Base-by-base conservation (phyloP, 2,797 vertebrate species). In the Nasua narica region DNA sequence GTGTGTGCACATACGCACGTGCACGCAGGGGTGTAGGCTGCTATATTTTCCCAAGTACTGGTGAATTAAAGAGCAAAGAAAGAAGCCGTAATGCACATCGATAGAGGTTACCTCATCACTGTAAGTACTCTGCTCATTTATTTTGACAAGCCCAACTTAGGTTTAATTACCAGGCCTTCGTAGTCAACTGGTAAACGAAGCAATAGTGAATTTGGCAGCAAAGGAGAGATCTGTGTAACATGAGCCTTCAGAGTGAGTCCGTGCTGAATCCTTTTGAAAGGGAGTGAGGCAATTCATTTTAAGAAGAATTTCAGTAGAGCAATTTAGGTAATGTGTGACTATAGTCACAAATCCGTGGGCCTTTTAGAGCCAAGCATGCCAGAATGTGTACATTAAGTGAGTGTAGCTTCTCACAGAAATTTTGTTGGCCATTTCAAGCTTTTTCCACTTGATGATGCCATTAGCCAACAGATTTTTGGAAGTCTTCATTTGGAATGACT, bases 211-310 rank as follows among this genome's bases (percentile, higher is more conserved):
- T 96, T 96, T 94, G 97, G 97, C 96, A 96, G 90, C 25, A 85
- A 69, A 48, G 43, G 79, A 94, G 96, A 97, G 96, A 91, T 89
- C 87, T 83, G 69, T 89, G 97, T 97, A 97, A 96, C 62, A 25
- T 60, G 87, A 98, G 85, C 87, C 88, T 82, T 95, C 60, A 86
- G 12, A 97, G 88, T 79, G 91, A 96, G 90, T 97, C 91, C 58
- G 19, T 29, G 54, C 87, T 87, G 95, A 92, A 91, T 96, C 84
- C 94, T 95, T 94, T 19, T 97, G 96, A 98, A 96, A 90, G 18
- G n/a, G 89, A 95, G 94, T 82, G 96, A 98, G 93, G 96, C 96
- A 96, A 89, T 96, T 78, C 96, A 86, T 97, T 95, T 94, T 72
- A 78, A 96, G 92, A 96, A 96, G 90, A 96, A 96, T 96, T 97